phyloP scores from a whole-genome alignment of 2,888 invertebrate genomes.

The Mimumesa dahlbomi region DNA sequence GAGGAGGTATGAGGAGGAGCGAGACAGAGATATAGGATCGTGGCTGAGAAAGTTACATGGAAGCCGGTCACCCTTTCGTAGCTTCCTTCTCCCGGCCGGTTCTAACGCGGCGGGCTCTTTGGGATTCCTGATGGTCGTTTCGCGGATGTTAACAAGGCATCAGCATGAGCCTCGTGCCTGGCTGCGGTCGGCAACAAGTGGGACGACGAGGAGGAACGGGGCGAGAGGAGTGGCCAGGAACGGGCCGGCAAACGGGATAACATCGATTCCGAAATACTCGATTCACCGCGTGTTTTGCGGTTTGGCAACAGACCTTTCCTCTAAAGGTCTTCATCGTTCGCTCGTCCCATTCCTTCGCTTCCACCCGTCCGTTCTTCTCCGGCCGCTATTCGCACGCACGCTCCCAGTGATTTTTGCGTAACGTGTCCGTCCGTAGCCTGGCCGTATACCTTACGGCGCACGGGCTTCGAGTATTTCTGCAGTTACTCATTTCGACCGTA shows the following conservation, averaged over 20 bases:
- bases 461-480: background rate
- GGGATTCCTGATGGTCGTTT: constrained; percentile 76
- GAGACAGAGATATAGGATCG: no score
- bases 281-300: constrained; percentile 62
- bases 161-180: constrained; percentile 77
- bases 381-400: background rate
- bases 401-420: constrained; percentile 3
- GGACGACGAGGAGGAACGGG: constrained; percentile 55
- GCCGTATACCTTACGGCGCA: no score
- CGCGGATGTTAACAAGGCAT: constrained; percentile 79
- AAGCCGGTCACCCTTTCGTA: constrained; percentile 29
- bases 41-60: constrained; percentile 40
- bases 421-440: background rate
- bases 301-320: constrained; percentile 55
- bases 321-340: constrained; percentile 51
- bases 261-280: constrained; percentile 54
- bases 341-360: background rate
- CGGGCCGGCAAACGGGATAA: constrained; percentile 38
- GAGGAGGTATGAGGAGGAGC: no score
- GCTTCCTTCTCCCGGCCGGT: constrained; percentile 53
- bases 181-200: constrained; percentile 66
- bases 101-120: constrained; percentile 78
- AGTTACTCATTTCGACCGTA: constrained; percentile 12
- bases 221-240: constrained; percentile 52
- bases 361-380: background rate